A percentile compares a stretch with the other conserved stretches of the same genome.
Conservation (phyloP, 2,888 invertebrate genomes). For the Arrhopalites spinosus region DNA sequence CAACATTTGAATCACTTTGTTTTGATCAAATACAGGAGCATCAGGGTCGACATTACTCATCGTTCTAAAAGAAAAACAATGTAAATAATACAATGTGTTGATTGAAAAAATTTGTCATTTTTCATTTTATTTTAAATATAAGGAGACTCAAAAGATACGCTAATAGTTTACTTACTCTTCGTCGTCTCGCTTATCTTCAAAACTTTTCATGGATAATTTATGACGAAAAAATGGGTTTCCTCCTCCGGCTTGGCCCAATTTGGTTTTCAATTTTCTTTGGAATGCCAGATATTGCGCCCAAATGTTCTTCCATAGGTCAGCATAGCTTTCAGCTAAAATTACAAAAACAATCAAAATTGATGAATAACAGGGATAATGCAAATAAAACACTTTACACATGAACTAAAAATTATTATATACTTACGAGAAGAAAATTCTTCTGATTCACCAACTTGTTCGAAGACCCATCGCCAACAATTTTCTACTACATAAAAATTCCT, state of each 20-base stretch:
- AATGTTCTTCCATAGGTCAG: neutral
- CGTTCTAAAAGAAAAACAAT: too few species aligned
- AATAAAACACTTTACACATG: too few species aligned
- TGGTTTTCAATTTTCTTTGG: neutral
- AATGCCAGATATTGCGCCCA: constrained; percentile 14
- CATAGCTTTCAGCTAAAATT: neutral
- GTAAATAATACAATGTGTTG: too few species aligned
- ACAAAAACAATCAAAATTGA: too few species aligned
- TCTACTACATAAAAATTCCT: neutral
- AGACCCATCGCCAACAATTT: neutral
- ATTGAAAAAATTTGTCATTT: too few species aligned
- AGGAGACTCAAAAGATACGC: too few species aligned
- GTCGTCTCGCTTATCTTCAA: constrained; percentile 8
- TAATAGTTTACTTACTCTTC: too few species aligned
- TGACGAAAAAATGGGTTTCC: constrained; percentile 15
- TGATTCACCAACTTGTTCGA: neutral
- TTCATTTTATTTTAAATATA: too few species aligned
- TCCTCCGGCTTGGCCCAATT: neutral
- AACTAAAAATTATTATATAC: neutral
- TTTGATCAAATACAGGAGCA: too few species aligned
- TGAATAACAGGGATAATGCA: too few species aligned
- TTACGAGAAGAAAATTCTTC: neutral
- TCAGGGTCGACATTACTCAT: too few species aligned
- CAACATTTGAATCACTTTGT: too few species aligned
- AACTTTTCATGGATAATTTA: neutral